Conservation (phyloP, 92 coral and sea anemone species). For the Micromussa lordhowensis region DNA sequence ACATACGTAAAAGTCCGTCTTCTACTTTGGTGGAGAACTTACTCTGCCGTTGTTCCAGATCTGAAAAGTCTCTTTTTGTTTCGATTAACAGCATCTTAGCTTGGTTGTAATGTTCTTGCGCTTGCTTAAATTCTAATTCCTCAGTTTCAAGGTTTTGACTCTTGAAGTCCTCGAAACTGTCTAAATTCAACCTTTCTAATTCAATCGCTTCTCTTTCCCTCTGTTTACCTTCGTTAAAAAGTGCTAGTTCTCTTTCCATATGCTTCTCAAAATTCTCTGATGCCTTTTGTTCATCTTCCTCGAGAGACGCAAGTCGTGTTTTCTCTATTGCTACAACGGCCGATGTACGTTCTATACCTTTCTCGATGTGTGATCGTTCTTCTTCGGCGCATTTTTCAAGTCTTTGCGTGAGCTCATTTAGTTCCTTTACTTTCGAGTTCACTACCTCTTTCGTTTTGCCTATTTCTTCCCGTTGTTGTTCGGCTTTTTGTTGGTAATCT, state of each 20-base stretch:
- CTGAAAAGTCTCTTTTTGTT: slow-evolving; percentile 67
- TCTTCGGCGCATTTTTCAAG: slow-evolving; percentile 61
- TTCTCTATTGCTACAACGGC: slow-evolving; percentile 45
- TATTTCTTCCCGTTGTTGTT: slow-evolving; percentile 49
- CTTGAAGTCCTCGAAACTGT: slow-evolving; percentile 76
- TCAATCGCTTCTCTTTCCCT: slow-evolving; percentile 74
- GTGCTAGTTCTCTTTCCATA: slow-evolving; percentile 64
- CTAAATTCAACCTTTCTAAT: slow-evolving; percentile 68
- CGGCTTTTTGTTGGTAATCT: slow-evolving; percentile 69
- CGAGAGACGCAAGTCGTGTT: slow-evolving; percentile 56
- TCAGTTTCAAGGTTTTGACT: slow-evolving; percentile 70
- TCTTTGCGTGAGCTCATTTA: slow-evolving; percentile 56
- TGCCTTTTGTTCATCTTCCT: slow-evolving; percentile 72
- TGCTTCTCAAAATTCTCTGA: slow-evolving; percentile 71
- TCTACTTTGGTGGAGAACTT: slow-evolving; percentile 69
- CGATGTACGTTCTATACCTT: slow-evolving; percentile 41
- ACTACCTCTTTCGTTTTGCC: slow-evolving; percentile 53
- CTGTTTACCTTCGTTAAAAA: slow-evolving; percentile 60
- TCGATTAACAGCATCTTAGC: slow-evolving; percentile 77
- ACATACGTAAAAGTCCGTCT: slow-evolving; percentile 68
- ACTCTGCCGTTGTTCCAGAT: slow-evolving; percentile 70
- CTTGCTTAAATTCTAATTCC: slow-evolving; percentile 79
- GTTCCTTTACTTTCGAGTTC: slow-evolving; percentile 32
- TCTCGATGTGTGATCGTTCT: slow-evolving; percentile 48
- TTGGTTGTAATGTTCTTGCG: slow-evolving; percentile 75